Evolutionary conservation across 2,113 vertebrate species (phyloP), one percentile per base, ranked within the genome.

Genomic region (Hemicordylus capensis): DNA sequence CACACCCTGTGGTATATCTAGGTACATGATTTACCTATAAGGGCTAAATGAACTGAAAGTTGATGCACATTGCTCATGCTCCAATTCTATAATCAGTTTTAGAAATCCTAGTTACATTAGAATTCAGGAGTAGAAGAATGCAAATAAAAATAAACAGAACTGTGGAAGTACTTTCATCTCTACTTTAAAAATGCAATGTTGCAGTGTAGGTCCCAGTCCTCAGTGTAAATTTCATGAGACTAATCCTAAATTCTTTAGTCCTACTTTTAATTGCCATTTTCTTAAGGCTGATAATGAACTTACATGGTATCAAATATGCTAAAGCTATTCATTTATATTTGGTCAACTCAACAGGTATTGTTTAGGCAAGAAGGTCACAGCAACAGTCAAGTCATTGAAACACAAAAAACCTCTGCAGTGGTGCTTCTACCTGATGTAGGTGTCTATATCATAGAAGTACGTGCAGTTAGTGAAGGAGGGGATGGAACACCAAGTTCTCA

Each of bases 401-500:
- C 98, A 83, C 97, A 98, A 88, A 98, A 98, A 94, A 97, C 98
- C 0, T 98, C 98, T 78, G 98, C 98, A 1, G 94, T 97, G 81
- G 95, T 99, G 1, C 96, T 97, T 15, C 97, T 99, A 78, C 97
- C 98, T 0, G 98, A 99, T 77, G 97, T 97, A 79, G 98, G 98
- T 20, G 97, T 98, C 86, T 99, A 99, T 69, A 96, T 98, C 93
- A 98, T 99, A 11, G 98, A 99, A 94, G 97, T 99, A 54, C 96
- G 97, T 46, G 97, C 97, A 0, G 96, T 97, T 87, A 98, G 98
- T 48, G 98, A 99, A 94, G 98, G 98, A 69, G 98, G 98, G 6
- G 98, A 99, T 86, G 98, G 98, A 61, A 96, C 97, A 0, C 92
- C 97, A 8, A 98, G 98, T 91, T 95, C 98, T 48, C 98, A 98